Percentiles rank a stretch among this genome's conserved stretches.
Conservation (phyloP, 2,888 invertebrate species). For the Cryptocheilus praepositus region DNA sequence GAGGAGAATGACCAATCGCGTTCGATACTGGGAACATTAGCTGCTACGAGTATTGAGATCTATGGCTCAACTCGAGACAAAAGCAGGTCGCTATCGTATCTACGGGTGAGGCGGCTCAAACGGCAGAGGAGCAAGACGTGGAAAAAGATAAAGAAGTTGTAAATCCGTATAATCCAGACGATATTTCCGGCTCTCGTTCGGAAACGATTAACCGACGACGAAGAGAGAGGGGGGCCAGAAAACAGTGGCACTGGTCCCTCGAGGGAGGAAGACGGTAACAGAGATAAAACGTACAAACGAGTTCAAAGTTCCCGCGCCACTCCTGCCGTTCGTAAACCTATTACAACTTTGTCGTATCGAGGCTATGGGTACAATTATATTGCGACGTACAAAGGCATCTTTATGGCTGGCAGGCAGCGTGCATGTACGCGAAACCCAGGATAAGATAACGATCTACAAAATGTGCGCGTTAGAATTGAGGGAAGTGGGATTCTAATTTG, state of each 20-base stretch:
- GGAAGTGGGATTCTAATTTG: no score
- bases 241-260: constrained; percentile 6
- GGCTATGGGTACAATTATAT: no score
- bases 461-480: no score
- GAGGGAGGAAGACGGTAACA: constrained; percentile 9
- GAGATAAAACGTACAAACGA: constrained; percentile 9
- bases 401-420: no score
- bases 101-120: neutral
- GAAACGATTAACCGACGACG: constrained; percentile 16
- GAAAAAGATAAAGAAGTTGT: constrained; percentile 29
- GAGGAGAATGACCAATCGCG: no score
- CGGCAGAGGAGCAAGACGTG: neutral
- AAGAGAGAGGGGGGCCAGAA: constrained; percentile 16
- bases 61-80: constrained; percentile 23
- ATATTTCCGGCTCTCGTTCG: constrained; percentile 28
- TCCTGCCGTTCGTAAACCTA: no score
- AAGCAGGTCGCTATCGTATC: neutral
- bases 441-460: no score
- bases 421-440: no score
- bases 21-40: constrained; percentile 30
- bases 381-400: no score
- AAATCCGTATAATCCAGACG: constrained; percentile 34
- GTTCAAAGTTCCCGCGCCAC: no score
- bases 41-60: constrained; percentile 44
- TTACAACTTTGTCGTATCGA: no score